Evolutionary conservation across 2,797 vertebrate species (phyloP).

Genomic region (Paramormyrops hopkinsi): DNA sequence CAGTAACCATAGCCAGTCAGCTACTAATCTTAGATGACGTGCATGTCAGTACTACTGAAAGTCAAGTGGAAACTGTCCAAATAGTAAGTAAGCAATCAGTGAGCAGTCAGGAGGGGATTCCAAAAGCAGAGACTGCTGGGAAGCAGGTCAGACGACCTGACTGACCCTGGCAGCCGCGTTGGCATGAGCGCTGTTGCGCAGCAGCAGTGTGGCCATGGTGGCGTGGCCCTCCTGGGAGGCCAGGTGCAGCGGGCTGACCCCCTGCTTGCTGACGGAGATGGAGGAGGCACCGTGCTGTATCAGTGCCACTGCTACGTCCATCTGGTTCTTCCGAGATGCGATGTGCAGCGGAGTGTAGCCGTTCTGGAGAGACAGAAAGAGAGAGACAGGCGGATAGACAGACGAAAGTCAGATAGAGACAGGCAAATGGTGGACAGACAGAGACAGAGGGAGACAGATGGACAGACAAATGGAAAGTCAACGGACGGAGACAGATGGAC

Average conservation of each 20-base stretch:
- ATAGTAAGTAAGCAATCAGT: not conserved
- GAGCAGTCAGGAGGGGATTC: not conserved
- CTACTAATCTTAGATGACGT: not conserved
- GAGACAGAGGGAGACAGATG: not conserved
- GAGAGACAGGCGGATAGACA: not conserved
- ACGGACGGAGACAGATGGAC: too few relatives aligned
- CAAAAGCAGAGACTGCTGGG: not conserved
- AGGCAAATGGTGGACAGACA: not conserved
- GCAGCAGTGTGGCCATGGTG: constrained; percentile 82
- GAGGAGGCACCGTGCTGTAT: constrained; percentile 81
- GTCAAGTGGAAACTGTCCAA: not conserved
- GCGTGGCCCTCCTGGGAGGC: constrained; percentile 94
- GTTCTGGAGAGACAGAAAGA: not conserved
- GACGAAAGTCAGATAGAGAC: not conserved
- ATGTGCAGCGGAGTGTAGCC: constrained; percentile 13
- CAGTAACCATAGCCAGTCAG: not conserved
- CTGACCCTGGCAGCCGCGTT: constrained; percentile 53
- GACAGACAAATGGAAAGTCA: too few relatives aligned
- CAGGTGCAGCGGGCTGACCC: constrained; percentile 89
- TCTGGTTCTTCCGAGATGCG: not conserved
- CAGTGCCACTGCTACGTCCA: not conserved
- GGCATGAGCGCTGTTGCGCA: constrained; percentile 80
- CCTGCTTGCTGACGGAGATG: constrained; percentile 85
- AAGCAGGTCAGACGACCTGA: not conserved
- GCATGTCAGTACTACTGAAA: not conserved